Base-by-base conservation (phyloP, 2,888 invertebrate genomes). In the Lamproptera curius region DNA sequence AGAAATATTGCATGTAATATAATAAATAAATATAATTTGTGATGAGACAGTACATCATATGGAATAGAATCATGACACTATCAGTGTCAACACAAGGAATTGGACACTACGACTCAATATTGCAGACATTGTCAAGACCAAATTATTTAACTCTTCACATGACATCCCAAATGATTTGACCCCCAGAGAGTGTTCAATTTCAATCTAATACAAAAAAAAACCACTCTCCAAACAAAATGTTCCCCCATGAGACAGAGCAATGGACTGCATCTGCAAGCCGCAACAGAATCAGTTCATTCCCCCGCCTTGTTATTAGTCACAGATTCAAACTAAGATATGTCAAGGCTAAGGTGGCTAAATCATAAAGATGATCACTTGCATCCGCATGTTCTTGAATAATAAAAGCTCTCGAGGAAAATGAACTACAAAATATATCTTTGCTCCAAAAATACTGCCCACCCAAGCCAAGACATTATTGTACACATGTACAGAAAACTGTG, bases 121-220 rank as follows among this genome's bases (percentile, higher is more conserved):
- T 13, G 16, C 38, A 50, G 9, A 13, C 13, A 13, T 38, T 28
- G 6, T 28, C 10, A 49, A 62, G 73, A 73, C 78, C 76, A 79
- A 72, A 63, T 60, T 42, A 50, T 46, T 41, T 52, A 62, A 82
- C 87, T 86, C 87, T 87, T 87, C 87, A 87, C 87, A 72, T 81
- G 83, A 87, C 60, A 77, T 83, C 85, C 85, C 76, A 60, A 69
- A 73, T 59, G 56, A 61, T 63, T 65, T 67, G 6, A 58, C 59
- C 59, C 81, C 85, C 76, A 61, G 74, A 82, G 84, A 82, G 80
- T 51, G 60, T 58, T 62, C 63, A 59, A 51, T 63, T 55, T 67
- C 51, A 51, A 33, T 51, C 57, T 57, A 67, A 54, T 50, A 61
- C 67, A 75, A 74, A 63, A 62, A 51, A 61, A 70, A 68, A 61